Conservation (phyloP, 2,113 vertebrate genomes). For the Orthonyx spaldingii region DNA sequence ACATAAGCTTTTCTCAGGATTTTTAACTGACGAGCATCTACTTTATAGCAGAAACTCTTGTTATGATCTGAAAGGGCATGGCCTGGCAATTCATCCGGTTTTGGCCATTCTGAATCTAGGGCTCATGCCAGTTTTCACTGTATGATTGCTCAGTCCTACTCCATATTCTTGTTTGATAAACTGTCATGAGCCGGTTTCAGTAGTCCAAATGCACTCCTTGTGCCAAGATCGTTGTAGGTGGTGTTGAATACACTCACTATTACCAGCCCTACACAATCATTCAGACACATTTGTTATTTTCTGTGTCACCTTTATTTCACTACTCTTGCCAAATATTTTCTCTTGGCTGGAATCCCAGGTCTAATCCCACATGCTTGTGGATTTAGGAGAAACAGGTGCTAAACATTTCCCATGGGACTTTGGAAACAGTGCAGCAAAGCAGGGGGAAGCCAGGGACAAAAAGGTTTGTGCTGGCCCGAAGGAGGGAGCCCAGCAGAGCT, state of each 20-base stretch:
- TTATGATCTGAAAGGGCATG: neutral
- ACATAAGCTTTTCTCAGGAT: neutral
- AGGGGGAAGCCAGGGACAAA: neutral
- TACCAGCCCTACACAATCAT: neutral
- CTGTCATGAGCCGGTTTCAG: neutral
- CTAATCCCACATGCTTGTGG: neutral
- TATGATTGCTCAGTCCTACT: neutral
- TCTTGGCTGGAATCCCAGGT: constrained; percentile 2
- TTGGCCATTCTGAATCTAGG: neutral
- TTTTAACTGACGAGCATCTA: neutral
- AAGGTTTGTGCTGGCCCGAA: neutral
- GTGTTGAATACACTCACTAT: neutral
- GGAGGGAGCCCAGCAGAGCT: neutral
- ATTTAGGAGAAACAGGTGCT: constrained; percentile 43
- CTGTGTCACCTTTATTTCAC: constrained; percentile 38
- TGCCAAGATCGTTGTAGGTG: constrained; percentile 6
- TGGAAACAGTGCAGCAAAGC: neutral
- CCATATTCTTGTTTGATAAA: neutral
- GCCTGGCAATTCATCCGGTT: neutral
- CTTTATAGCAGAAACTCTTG: neutral
- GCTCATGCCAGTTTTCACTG: neutral
- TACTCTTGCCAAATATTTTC: constrained; percentile 15
- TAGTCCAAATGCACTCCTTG: neutral
- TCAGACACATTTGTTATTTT: constrained; percentile 24
- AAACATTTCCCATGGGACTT: neutral